These are phyloP conservation scores for Oscheius myriophilus DNA, from an alignment of 2,888 invertebrate genomes.

Conservation along the genomic window DNA sequence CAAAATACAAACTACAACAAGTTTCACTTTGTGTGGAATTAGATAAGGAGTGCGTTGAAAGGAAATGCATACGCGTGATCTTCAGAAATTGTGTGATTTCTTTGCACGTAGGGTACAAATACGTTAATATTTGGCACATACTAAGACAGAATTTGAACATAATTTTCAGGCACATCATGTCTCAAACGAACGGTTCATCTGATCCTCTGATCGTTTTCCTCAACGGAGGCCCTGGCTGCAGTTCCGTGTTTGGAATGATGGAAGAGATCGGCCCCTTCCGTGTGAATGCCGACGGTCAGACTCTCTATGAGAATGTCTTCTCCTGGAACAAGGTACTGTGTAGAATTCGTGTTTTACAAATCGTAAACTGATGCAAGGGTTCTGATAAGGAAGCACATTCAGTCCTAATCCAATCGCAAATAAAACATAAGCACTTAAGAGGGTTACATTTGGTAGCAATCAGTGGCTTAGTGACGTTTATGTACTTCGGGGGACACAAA, in stretches of 20 bases:
- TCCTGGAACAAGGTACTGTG: constrained; percentile 52
- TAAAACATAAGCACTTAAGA: no score
- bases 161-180: constrained; percentile 48
- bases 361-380: constrained; percentile 1
- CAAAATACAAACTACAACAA: no score
- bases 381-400: background rate
- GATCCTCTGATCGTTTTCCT: constrained; percentile 47
- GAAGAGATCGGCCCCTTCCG: constrained; percentile 52
- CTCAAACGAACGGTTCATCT: constrained; percentile 34
- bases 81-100: background rate
- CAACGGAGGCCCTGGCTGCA: constrained; percentile 57
- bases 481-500: no score
- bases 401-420: background rate
- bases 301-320: constrained; percentile 49
- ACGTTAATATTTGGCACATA: no score
- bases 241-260: constrained; percentile 47
- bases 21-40: no score
- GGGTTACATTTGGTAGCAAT: no score
- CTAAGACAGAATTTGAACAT: background rate
- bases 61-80: no score
- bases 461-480: no score
- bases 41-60: background rate
- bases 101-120: background rate
- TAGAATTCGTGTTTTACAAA: no score
- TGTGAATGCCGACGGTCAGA: constrained; percentile 32